Evolutionary conservation across 2,113 vertebrate genomes (phyloP), one percentile per base, ranked within the genome.

Genomic region (Microcebus jonahi): DNA sequence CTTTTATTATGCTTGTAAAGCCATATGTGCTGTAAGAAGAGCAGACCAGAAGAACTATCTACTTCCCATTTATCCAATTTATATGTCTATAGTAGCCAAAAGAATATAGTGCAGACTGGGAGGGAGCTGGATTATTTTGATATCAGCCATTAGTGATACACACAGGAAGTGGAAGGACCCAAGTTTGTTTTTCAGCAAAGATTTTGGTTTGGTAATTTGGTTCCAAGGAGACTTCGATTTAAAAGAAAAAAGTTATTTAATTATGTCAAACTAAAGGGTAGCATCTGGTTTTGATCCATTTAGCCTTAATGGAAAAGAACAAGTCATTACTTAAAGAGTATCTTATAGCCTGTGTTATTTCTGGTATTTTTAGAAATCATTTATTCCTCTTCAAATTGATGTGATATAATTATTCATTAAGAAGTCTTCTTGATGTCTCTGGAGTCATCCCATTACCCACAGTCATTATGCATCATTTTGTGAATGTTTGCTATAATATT

Each of bases 201-300:
- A 57, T 63, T 80, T 85, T 89, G 48, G 0, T 85, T 97, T 94
- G 48, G 17, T 90, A 95, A 92, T 95, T 95, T 97, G 53, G 3
- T 42, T 95, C 50, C 85, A 85, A 92, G 92, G 31, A 92, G 73
- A 93, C n/a, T 91, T 79, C 27, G 1, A 65, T 79, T 92, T 31
- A 42, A 94, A 48, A 87, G 42, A 55, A 91, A 48, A 77, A 34
- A 88, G 83, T 97, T 92, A 91, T 95, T 94, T 95, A 96, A 83
- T 96, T 95, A 81, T 73, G 80, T 71, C 36, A 81, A 88, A 80
- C 45, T 90, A 83, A 90, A 95, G 55, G n/a, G 75, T 53, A 93
- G 65, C 84, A 93, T 98, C 75, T 97, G 71, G 67, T 92, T 97
- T 95, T 90, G 63, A 97, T 92, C 95, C 67, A 96, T 95, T 98